Conservation (phyloP, 2,113 vertebrate genomes). For the Colinus virginianus region DNA sequence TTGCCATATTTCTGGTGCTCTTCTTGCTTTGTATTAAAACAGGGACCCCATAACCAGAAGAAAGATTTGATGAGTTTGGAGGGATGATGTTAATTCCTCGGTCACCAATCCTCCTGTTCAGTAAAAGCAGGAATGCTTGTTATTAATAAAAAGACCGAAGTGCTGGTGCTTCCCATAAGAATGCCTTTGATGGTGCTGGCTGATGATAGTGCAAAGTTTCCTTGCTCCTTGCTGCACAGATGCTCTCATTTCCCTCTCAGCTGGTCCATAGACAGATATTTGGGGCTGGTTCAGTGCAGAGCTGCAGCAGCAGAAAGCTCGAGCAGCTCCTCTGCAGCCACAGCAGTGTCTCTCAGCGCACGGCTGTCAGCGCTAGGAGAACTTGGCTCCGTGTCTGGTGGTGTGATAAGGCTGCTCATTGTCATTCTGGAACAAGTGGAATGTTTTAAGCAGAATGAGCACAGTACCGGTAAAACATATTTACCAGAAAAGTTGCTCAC, state of each 20-base stretch:
- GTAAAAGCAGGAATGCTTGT: background rate
- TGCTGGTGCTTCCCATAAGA: background rate
- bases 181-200: background rate
- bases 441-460: background rate
- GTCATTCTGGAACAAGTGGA: background rate
- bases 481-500: background rate
- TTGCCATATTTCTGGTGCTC: background rate
- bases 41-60: background rate
- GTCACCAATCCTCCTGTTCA: background rate
- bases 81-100: background rate
- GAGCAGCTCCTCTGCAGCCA: background rate
- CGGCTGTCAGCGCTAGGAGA: background rate
- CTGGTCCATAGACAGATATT: background rate
- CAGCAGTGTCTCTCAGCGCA: background rate
- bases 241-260: conserved; percentile 7
- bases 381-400: background rate
- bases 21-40: conserved; percentile 28
- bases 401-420: background rate
- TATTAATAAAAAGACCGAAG: background rate
- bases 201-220: background rate
- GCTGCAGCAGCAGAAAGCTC: background rate
- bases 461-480: background rate
- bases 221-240: background rate
- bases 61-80: background rate
- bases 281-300: background rate